These are phyloP conservation scores for Ridgeia piscesae DNA, from an alignment of 1,140 invertebrate species.

Conservation along the genomic window DNA sequence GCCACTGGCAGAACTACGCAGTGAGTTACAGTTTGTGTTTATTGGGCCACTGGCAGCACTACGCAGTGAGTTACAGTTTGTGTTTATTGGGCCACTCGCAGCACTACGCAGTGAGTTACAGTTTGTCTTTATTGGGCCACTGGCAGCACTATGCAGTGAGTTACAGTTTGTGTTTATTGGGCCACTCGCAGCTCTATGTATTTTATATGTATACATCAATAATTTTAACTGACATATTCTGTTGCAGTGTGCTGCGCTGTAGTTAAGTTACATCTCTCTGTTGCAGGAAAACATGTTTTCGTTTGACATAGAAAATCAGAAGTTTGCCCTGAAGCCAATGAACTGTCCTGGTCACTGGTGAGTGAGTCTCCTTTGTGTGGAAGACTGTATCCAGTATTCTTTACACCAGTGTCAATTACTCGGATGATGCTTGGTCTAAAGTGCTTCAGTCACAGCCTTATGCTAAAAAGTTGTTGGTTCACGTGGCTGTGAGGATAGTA, in stretches of 20 bases:
- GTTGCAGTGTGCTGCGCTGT: not conserved
- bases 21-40: conserved; percentile 49
- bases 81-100: conserved; percentile 92
- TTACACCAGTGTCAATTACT: not conserved
- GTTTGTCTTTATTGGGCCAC: conserved; percentile 7
- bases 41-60: not conserved
- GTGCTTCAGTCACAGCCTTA: not conserved
- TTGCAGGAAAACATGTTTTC: conserved; percentile 89
- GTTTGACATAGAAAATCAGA: conserved; percentile 96
- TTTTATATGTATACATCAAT: not conserved
- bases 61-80: not conserved
- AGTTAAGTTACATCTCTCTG: conserved; percentile 28
- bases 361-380: conserved; percentile 44
- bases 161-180: not conserved
- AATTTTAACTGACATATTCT: not conserved
- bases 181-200: not conserved
- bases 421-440: not conserved
- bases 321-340: conserved; percentile 98
- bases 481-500: not conserved
- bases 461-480: not conserved
- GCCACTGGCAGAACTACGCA: conserved; percentile 97
- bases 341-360: conserved; percentile 98
- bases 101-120: conserved; percentile 76
- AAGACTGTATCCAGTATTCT: not conserved
- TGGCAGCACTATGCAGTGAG: too few relatives aligned